Evolutionary conservation across 2,113 vertebrate genomes (phyloP).

Genomic region (Rafetus swinhoei): DNA sequence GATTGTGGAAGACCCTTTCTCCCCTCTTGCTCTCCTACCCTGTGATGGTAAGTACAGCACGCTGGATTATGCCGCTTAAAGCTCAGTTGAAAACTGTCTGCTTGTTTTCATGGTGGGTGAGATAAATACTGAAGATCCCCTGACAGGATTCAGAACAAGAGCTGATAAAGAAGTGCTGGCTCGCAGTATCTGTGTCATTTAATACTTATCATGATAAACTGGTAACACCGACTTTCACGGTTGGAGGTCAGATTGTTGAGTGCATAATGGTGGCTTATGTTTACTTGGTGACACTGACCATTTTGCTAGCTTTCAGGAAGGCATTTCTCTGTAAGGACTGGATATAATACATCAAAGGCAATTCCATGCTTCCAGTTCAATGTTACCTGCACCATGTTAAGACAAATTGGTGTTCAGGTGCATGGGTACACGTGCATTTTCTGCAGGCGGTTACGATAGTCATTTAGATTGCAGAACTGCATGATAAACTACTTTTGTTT

Average conservation of each 20-base stretch:
- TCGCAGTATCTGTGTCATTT: slow-evolving; percentile 27
- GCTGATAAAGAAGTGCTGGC: slow-evolving; percentile 48
- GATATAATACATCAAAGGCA: background rate
- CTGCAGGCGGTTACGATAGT: fast-evolving
- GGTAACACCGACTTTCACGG: background rate
- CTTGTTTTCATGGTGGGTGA: slow-evolving; percentile 50
- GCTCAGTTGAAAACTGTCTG: slow-evolving; percentile 30
- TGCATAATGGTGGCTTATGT: slow-evolving; percentile 38
- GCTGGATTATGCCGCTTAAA: background rate
- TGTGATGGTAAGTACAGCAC: background rate
- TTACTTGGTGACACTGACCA: slow-evolving; percentile 38
- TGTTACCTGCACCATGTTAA: background rate
- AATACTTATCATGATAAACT: slow-evolving; percentile 18
- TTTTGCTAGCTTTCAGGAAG: slow-evolving; percentile 24
- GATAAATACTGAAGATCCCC: slow-evolving; percentile 54
- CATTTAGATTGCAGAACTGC: fast-evolving
- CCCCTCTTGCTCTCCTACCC: background rate
- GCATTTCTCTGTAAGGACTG: background rate
- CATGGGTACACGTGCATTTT: too few species aligned
- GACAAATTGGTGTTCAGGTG: background rate
- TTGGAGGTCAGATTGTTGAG: slow-evolving; percentile 50
- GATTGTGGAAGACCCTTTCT: slow-evolving; percentile 3
- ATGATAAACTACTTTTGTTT: background rate
- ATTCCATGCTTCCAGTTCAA: slow-evolving; percentile 3
- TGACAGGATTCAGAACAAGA: slow-evolving; percentile 26